Percentiles rank a stretch among this genome's conserved stretches.
Evolutionary conservation across 1,140 invertebrate genomes (phyloP).

Genomic region (Episyrphus balteatus): DNA sequence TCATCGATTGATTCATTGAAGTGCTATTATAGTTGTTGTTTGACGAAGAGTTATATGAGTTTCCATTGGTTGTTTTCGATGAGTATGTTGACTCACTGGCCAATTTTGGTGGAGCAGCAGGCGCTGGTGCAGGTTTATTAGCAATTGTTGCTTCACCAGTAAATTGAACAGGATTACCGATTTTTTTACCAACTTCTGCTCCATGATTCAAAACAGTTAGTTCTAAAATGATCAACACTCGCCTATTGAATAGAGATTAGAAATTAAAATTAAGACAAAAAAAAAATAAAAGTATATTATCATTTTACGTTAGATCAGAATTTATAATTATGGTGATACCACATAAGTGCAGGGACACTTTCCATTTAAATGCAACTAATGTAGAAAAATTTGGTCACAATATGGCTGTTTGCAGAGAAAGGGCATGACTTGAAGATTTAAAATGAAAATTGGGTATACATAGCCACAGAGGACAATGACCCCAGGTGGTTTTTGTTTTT

Average conservation of each 20-base stretch:
- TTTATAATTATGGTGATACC: too few relatives aligned
- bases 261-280: background rate
- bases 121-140: constrained; percentile 8
- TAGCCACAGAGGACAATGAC: too few relatives aligned
- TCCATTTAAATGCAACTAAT: too few relatives aligned
- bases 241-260: constrained; percentile 40
- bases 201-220: constrained; percentile 63
- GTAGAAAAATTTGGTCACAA: too few relatives aligned
- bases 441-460: too few relatives aligned
- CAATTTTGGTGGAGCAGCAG: constrained; percentile 11
- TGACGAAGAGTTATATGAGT: constrained; percentile 13
- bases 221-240: constrained; percentile 72
- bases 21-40: constrained; percentile 17
- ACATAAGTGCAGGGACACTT: too few relatives aligned
- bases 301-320: background rate
- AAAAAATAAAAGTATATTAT: background rate
- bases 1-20: constrained; percentile 18
- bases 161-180: constrained; percentile 63
- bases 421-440: too few relatives aligned
- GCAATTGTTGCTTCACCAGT: constrained; percentile 20
- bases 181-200: constrained; percentile 53
- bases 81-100: constrained; percentile 2
- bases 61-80: constrained; percentile 11
- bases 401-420: too few relatives aligned
- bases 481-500: too few relatives aligned